Evolutionary conservation across 2,888 invertebrate species (phyloP).

Genomic region (Orchesella flavescens): DNA sequence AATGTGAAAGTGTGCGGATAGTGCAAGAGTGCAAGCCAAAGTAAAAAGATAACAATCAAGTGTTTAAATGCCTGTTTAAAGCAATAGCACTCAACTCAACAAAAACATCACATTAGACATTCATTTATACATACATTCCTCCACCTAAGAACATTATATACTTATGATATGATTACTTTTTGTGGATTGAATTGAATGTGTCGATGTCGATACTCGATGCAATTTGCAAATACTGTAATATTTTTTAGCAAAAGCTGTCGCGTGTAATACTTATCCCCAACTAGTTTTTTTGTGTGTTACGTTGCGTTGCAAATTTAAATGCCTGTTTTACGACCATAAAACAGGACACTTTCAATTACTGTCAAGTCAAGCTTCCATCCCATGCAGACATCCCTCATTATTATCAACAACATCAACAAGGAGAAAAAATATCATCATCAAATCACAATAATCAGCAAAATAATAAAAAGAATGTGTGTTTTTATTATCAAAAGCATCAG

Average conservation of each 20-base stretch:
- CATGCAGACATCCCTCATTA: not conserved
- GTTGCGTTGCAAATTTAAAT: not conserved
- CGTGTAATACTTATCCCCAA: conserved; percentile 19
- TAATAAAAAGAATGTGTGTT: not conserved
- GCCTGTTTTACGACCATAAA: not conserved
- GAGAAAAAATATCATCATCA: not conserved
- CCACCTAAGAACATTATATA: not conserved
- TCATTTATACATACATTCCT: not conserved
- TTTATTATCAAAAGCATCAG: too few species aligned
- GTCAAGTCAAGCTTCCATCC: too few species aligned
- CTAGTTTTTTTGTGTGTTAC: not conserved
- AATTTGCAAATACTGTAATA: not conserved
- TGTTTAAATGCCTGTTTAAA: conserved; percentile 22
- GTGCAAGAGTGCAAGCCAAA: not conserved
- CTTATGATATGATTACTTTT: not conserved
- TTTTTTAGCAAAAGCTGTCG: conserved; percentile 14
- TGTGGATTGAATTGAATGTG: conserved; percentile 18
- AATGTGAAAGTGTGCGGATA: conserved; percentile 58
- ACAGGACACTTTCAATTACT: conserved; percentile 1
- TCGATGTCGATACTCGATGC: not conserved
- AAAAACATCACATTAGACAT: not conserved
- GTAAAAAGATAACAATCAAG: conserved; percentile 23
- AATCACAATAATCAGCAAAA: not conserved
- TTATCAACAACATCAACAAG: not conserved
- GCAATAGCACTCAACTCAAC: conserved; percentile 5